phyloP scores from a whole-genome alignment of 1,140 invertebrate species.

The Harpegnathos saltator region DNA sequence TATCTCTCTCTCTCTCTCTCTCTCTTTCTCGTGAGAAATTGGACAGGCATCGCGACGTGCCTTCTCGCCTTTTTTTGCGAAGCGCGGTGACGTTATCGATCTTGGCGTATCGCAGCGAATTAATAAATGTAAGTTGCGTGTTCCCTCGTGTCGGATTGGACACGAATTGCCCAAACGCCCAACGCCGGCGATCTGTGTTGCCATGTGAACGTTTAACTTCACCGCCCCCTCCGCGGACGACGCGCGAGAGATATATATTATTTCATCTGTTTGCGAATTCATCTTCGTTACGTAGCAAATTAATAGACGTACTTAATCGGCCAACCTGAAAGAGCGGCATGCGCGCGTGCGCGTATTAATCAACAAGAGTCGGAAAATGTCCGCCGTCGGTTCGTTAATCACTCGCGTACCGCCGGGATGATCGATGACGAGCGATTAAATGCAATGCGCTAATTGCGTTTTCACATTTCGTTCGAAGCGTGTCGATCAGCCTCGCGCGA shows the following conservation, averaged over 20 bases:
- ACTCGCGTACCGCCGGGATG: conserved; percentile 28
- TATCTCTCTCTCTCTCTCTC: no score
- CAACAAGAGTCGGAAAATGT: conserved; percentile 60
- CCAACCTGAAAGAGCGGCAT: conserved; percentile 30
- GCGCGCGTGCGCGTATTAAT: conserved; percentile 54
- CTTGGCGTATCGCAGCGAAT: background rate
- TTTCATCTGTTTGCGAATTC: conserved; percentile 34
- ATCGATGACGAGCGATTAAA: conserved; percentile 67
- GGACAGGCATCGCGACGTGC: no score
- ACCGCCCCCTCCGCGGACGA: no score
- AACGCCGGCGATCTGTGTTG: background rate
- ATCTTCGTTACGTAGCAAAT: conserved; percentile 50
- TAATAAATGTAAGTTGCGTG: background rate
- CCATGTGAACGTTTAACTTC: background rate
- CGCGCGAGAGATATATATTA: background rate
- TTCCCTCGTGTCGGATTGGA: background rate
- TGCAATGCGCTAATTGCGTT: conserved; percentile 67
- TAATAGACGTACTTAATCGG: conserved; percentile 42
- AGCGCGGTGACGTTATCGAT: background rate
- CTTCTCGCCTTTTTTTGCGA: no score
- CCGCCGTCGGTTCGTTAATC: conserved; percentile 55
- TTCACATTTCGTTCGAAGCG: conserved; percentile 69
- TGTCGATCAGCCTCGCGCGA: conserved; percentile 48
- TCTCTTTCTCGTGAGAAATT: background rate
- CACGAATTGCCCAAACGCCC: background rate